Percentiles rank a stretch among this genome's conserved stretches.
These are phyloP conservation scores for Hemiscyllium ocellatum DNA, from an alignment of 2,113 vertebrate species.

Conservation along the genomic window DNA sequence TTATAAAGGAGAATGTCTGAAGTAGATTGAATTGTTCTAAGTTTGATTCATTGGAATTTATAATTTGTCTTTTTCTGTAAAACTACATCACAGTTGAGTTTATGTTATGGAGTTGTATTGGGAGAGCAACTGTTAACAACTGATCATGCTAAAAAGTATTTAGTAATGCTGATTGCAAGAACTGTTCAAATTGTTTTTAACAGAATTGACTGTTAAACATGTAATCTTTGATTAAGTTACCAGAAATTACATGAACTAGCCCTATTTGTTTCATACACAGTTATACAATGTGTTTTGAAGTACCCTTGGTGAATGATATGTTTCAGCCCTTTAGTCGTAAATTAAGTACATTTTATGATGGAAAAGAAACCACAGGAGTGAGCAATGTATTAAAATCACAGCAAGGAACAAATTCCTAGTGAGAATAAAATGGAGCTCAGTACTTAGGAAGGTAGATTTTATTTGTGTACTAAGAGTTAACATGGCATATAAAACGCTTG, in stretches of 20 bases:
- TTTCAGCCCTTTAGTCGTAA: constrained; percentile 46
- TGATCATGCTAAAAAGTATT: neutral
- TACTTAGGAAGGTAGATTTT: constrained; percentile 55
- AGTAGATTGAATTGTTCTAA: neutral
- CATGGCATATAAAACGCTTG: constrained; percentile 58
- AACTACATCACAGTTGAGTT: neutral
- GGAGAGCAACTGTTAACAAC: neutral
- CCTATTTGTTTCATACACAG: neutral
- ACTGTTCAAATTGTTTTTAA: neutral
- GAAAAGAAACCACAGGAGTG: constrained; percentile 47
- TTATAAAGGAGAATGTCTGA: neutral
- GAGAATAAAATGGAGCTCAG: constrained; percentile 43
- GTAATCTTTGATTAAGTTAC: constrained; percentile 10
- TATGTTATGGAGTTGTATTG: neutral
- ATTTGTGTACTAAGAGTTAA: constrained; percentile 60
- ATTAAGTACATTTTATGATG: constrained; percentile 45
- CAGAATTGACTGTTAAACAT: neutral
- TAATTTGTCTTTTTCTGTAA: neutral
- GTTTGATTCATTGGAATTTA: neutral
- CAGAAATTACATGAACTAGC: neutral
- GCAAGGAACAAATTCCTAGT: constrained; percentile 48
- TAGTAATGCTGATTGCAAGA: neutral
- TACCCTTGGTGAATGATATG: constrained; percentile 45
- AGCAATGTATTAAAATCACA: constrained; percentile 46
- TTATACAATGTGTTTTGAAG: constrained; percentile 43